phyloP scores from a whole-genome alignment of 2,113 vertebrate species.

The Cichladusa arquata region DNA sequence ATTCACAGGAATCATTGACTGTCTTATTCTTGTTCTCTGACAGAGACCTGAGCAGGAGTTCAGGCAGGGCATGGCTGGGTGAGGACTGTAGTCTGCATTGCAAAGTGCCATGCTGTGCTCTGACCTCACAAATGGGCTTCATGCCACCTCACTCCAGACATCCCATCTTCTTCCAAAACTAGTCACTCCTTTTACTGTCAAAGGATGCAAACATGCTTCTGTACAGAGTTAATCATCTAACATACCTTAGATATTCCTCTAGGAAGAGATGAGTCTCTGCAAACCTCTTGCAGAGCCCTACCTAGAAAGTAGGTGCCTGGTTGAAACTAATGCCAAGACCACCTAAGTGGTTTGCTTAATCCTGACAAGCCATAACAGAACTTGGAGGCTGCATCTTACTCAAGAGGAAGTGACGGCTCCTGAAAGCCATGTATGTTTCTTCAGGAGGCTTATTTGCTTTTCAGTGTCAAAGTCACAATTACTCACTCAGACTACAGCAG shows the following conservation, averaged over 20 bases:
- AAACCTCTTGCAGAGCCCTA: not conserved
- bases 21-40: not conserved
- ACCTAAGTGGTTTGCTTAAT: not conserved
- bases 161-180: not conserved
- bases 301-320: not conserved
- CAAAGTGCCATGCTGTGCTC: not conserved
- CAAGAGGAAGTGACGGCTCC: constrained; percentile 26
- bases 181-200: not conserved
- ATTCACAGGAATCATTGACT: not conserved
- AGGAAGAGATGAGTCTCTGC: not conserved
- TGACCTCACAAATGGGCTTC: not conserved
- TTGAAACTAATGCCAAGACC: not conserved
- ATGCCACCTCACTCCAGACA: not conserved
- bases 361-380: not conserved
- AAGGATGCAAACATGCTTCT: not conserved
- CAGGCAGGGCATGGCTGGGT: not conserved
- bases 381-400: not conserved
- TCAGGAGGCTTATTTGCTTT: not conserved
- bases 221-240: not conserved
- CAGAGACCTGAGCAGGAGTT: not conserved
- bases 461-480: not conserved
- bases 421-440: not conserved
- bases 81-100: not conserved
- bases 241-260: not conserved
- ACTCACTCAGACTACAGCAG: not conserved